Base-by-base conservation (phyloP, 2,113 vertebrate species). In the Pyxicephalus adspersus region DNA sequence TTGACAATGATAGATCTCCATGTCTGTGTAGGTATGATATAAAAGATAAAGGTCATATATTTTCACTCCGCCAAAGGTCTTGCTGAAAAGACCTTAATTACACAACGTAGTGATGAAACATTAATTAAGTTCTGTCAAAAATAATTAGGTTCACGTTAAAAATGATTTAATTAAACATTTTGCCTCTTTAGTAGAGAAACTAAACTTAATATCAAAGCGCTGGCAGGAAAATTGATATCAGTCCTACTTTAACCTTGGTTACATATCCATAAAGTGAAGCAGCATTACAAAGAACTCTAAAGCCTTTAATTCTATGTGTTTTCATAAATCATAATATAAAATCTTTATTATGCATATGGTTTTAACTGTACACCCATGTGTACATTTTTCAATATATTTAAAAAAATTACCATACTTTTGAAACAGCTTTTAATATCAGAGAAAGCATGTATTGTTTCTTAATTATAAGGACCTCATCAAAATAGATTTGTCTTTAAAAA, bases 91-190 rank as follows among this genome's bases (percentile, higher is more conserved):
- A 94, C 88, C 93, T 93, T 96, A 95, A 98, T 98, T 98, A 96
- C 93, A 95, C 95, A 95, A 96, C 94, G 95, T 95, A 94, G 88
- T 94, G 91, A 92, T 93, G 94, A 96, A 96, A 95, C 95, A 97
- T 98, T 98, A 98, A 98, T 99, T 99, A 98, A 96, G 95, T 97
- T 95, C 93, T 94, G 94, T 94, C 92, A 90, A 93, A 95, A 92
- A 95, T 97, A 98, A 98, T 98, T 96, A 96, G 92, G 89, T 94
- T 80, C 87, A 88, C 94, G 96, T 97, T 97, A 95, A 92, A 94
- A 94, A 94, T 92, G 94, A 91, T 96, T 97, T 97, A 95, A 97
- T 98, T 97, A 96, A 93, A 92, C 88, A 84, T 79, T 89, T 90
- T 91, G 94, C 95, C 93, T 90, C 92, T 93, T 93, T 94, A 91